phyloP scores from a whole-genome alignment of 2,797 vertebrate species.

The Clarias pachynema region DNA sequence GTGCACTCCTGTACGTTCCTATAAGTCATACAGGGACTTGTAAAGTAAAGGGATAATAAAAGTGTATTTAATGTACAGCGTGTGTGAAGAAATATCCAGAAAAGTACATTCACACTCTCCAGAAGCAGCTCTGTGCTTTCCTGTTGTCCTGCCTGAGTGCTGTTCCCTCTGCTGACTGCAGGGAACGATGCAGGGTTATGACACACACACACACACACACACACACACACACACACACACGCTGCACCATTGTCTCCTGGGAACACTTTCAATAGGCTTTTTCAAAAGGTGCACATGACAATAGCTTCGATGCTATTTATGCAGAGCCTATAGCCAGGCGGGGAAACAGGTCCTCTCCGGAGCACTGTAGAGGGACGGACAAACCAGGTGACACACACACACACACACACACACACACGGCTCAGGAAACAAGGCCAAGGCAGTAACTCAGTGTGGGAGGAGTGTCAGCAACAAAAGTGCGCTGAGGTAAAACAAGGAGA shows the following conservation, averaged over 20 bases:
- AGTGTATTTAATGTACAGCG: neutral
- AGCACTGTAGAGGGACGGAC: constrained; percentile 63
- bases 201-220: constrained; percentile 58
- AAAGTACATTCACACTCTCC: neutral
- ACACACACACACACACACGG: neutral
- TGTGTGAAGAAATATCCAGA: neutral
- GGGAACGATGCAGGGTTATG: constrained; percentile 79
- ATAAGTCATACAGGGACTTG: neutral
- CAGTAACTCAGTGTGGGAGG: constrained; percentile 20
- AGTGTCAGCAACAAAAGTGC: constrained; percentile 7
- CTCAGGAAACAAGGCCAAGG: constrained; percentile 26
- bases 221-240: constrained; percentile 34
- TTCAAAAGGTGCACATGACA: constrained; percentile 79
- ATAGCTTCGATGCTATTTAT: constrained; percentile 79
- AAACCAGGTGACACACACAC: constrained; percentile 43
- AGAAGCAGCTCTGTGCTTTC: constrained; percentile 25
- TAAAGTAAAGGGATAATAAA: neutral
- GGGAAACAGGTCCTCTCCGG: constrained; percentile 65
- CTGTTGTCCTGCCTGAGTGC: constrained; percentile 74
- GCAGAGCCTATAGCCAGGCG: constrained; percentile 73
- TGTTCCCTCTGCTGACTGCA: constrained; percentile 80
- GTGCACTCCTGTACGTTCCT: neutral
- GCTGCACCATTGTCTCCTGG: constrained; percentile 78
- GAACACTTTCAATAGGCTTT: constrained; percentile 81
- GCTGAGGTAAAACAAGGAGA: constrained; percentile 2